Conservation (phyloP, 2,888 invertebrate genomes). For the Meandrusa payeni region DNA sequence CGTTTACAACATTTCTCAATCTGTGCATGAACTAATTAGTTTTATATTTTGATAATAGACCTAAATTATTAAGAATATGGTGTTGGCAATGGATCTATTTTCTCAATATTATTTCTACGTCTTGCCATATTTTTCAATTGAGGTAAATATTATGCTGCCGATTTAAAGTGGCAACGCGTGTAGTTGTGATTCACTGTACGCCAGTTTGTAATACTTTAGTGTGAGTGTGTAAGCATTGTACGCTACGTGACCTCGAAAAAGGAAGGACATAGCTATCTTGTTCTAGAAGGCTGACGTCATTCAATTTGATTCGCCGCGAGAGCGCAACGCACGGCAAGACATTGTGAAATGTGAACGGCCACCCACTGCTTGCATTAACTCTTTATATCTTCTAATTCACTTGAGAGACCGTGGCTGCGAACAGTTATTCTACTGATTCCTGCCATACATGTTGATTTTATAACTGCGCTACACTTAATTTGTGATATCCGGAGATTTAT, state of each 20-base stretch:
- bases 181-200: slow-evolving; percentile 37
- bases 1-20: slow-evolving; percentile 23
- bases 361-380: slow-evolving; percentile 69
- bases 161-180: slow-evolving; percentile 37
- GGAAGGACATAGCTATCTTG: slow-evolving; percentile 59
- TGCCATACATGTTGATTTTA: slow-evolving; percentile 69
- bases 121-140: slow-evolving; percentile 11
- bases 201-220: slow-evolving; percentile 35
- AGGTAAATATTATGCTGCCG: slow-evolving; percentile 43
- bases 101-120: slow-evolving; percentile 9
- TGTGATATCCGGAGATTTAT: slow-evolving; percentile 66
- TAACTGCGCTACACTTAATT: slow-evolving; percentile 61
- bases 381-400: slow-evolving; percentile 63
- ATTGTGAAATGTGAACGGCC: slow-evolving; percentile 80
- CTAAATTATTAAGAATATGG: slow-evolving; percentile 25
- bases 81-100: slow-evolving; percentile 25
- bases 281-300: slow-evolving; percentile 79
- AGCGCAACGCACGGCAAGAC: slow-evolving; percentile 63
- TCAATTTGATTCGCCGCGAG: slow-evolving; percentile 49
- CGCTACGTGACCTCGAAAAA: slow-evolving; percentile 70
- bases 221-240: slow-evolving; percentile 68
- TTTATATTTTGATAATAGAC: slow-evolving; percentile 18
- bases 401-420: slow-evolving; percentile 75
- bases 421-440: slow-evolving; percentile 73
- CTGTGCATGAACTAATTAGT: slow-evolving; percentile 37